Conservation (phyloP, 2,888 invertebrate species). For the Athrips mouffetella region DNA sequence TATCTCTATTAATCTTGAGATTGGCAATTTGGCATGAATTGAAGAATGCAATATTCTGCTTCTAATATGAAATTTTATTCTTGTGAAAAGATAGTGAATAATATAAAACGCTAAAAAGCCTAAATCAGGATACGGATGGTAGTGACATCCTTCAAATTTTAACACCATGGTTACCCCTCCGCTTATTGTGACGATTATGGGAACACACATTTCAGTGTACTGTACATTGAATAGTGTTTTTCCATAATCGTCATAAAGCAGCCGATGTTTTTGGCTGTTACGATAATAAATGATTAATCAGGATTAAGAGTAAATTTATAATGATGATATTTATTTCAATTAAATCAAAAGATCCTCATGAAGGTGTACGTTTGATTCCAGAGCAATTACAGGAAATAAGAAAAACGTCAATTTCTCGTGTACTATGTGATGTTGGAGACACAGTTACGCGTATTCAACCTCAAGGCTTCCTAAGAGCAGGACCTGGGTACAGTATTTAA, state of each 20-base stretch:
- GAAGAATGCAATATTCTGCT: too few relatives aligned
- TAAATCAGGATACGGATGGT: too few relatives aligned
- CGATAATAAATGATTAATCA: background rate
- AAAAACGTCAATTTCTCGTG: slow-evolving; percentile 35
- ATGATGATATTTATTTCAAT: background rate
- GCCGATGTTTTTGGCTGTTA: too few relatives aligned
- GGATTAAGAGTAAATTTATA: background rate
- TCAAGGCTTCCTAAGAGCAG: slow-evolving; percentile 36
- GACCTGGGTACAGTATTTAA: slow-evolving; percentile 32
- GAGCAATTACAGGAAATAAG: slow-evolving; percentile 43
- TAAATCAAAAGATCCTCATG: too few relatives aligned
- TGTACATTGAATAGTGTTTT: too few relatives aligned
- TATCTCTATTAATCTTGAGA: too few relatives aligned
- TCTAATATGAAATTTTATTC: background rate
- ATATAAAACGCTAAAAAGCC: background rate
- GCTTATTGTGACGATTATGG: too few relatives aligned
- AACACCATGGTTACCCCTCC: too few relatives aligned
- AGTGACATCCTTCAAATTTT: too few relatives aligned
- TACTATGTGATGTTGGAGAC: slow-evolving; percentile 48
- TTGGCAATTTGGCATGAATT: too few relatives aligned
- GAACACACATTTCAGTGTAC: too few relatives aligned
- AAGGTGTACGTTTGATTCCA: slow-evolving; percentile 22
- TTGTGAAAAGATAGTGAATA: background rate
- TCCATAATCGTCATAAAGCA: too few relatives aligned
- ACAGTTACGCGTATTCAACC: slow-evolving; percentile 42